Evolutionary conservation across 1,140 invertebrate genomes (phyloP), one percentile per base, ranked within the genome.

Genomic region (Penaeus chinensis): DNA sequence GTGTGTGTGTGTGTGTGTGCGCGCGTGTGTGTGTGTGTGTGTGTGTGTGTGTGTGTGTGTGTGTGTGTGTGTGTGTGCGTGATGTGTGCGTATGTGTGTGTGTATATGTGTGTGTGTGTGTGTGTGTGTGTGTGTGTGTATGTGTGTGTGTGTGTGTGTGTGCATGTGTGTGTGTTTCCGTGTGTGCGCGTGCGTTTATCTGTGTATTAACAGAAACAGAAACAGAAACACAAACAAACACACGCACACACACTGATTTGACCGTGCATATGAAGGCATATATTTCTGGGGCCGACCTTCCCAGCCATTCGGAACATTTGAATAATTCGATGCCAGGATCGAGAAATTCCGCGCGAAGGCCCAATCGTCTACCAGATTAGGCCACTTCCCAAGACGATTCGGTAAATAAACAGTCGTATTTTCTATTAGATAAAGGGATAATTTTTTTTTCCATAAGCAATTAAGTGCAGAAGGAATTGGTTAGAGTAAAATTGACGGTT

Each of bases 21-120:
- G n/a, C 11, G n/a, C 11, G n/a, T 24, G n/a, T 24, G 5, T 24
- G n/a, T 24, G n/a, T 24, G n/a, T 74, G n/a, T 74, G n/a, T 74
- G n/a, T 74, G 11, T 74, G n/a, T 74, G n/a, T 74, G n/a, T 74
- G n/a, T 74, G n/a, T 74, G n/a, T 74, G n/a, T 74, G n/a, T 74
- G n/a, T 74, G n/a, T 74, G 10, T 37, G n/a, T 74, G n/a, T 74
- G 27, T 74, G 5, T 74, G 24, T n/a, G 3, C n/a, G 20, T 69
- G 3, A 20, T 66, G 18, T 27, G 19, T 47, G 0, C n/a, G 32
- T 77, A 16, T 77, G 27, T 74, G 5, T 74, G 27, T 74, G 27
- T 62, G 10, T 81, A 63, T 27, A 11, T 42, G 37, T 42, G 66
- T 69, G 66, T n/a, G 66, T 69, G 47, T 24, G 47, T 82, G 66